Percentiles rank a stretch among this genome's conserved stretches.
Evolutionary conservation across 2,888 invertebrate species (phyloP).

Genomic region (Machimus rusticus): DNA sequence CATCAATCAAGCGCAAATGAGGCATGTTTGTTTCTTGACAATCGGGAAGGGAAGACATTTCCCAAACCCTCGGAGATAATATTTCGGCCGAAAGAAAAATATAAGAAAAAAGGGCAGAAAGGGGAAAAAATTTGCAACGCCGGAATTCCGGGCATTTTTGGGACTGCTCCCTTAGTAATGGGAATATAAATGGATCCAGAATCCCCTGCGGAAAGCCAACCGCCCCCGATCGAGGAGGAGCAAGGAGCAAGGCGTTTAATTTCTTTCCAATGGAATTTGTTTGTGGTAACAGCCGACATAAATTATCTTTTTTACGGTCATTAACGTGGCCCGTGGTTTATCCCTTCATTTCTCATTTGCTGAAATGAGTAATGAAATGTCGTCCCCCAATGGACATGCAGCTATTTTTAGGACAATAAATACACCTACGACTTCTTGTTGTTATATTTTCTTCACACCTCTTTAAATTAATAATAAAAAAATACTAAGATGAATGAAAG

Average conservation of each 20-base stretch:
- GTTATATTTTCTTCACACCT: background rate
- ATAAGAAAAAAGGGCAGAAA: background rate
- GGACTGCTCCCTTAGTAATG: background rate
- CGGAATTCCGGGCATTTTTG: slow-evolving; percentile 14
- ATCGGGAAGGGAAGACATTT: background rate
- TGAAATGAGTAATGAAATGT: slow-evolving; percentile 17
- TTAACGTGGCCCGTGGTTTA: background rate
- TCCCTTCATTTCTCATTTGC: background rate
- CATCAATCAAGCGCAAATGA: slow-evolving; percentile 29
- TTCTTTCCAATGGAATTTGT: slow-evolving; percentile 27
- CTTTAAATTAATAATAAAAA: background rate
- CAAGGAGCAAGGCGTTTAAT: background rate
- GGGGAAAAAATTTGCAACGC: background rate
- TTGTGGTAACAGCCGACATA: slow-evolving; percentile 21
- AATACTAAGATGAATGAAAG: background rate
- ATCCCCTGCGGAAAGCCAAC: background rate
- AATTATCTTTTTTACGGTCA: slow-evolving; percentile 16
- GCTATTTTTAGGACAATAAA: background rate
- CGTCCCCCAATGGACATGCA: background rate
- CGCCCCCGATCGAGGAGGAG: background rate
- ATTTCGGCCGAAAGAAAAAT: background rate
- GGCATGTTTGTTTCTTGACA: slow-evolving; percentile 29
- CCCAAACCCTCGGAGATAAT: background rate
- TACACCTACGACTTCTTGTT: background rate
- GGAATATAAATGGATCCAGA: slow-evolving; percentile 14